Base-by-base conservation (phyloP, 2,888 invertebrate genomes). In the Linyphia triangularis region DNA sequence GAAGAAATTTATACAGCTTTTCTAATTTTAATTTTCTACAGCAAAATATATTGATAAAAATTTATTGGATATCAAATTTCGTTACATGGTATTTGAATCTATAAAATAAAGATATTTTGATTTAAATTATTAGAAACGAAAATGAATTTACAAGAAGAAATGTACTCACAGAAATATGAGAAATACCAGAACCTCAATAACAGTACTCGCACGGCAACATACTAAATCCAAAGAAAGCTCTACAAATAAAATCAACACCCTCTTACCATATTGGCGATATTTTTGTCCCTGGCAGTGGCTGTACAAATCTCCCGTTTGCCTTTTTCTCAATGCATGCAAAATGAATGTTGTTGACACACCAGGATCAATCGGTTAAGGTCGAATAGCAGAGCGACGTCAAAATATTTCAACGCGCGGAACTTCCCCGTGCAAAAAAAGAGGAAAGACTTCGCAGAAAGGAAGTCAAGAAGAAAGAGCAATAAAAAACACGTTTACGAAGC, bases 381-480 rank as follows among this genome's bases (percentile, higher is more conserved):
- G 65, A 51, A 43, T 67, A 16, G 10, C 26, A 10, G 22, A 51
- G 43, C 59, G 82, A 70, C 81, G 81, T 57, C 40, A 61, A 82
- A 70, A 82, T 59, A 61, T 82, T 70, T 59, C 57, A 70, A 28
- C 70, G 33, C 24, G 28, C 82, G 70, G 82, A 82, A 82, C 82
- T 82, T 82, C 82, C 82, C 82, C 33, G 40, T 69, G 82, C 16
- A 59, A 70, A 43, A 40, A 33, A 61, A 61, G 28, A 33, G 51
- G 16, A 51, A 51, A n/a, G 51, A 51, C n/a, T 81, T 67, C 33
- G 37, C 6, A 7, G 70, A 43, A 37, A 51, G 79, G 79, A 69
- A 79, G 51, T 37, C 26, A 70, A 70, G 70, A 82, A 40, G 19
- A 69, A 82, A 59, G 19, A 51, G 28, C 19, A 67, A 67, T 51